Evolutionary conservation across 2,113 vertebrate species (phyloP).

Genomic region (Sander vitreus): DNA sequence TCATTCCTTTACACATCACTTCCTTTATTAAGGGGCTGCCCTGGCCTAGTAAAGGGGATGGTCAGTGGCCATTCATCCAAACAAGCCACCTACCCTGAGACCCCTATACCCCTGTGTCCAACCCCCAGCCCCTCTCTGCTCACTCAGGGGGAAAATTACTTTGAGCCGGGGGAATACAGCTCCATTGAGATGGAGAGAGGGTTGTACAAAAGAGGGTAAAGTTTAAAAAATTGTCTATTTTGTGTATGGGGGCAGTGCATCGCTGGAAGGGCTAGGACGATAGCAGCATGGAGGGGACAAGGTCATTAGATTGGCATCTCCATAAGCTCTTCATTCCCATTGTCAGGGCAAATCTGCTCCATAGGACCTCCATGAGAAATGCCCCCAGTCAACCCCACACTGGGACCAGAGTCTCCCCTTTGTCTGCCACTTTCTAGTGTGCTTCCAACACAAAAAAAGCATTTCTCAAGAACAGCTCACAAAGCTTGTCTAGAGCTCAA

Average conservation of each 20-base stretch:
- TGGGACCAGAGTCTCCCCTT: conserved; percentile 56
- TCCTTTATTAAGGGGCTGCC: conserved; percentile 67
- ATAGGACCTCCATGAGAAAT: conserved; percentile 76
- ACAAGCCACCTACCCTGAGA: conserved; percentile 63
- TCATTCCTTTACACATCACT: conserved; percentile 81
- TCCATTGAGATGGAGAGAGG: conserved; percentile 76
- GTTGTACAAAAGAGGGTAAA: conserved; percentile 70
- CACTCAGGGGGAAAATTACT: conserved; percentile 77
- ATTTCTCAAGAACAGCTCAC: conserved; percentile 68
- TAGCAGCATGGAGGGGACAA: conserved; percentile 70
- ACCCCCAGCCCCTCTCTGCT: conserved; percentile 69
- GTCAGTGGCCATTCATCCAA: conserved; percentile 73
- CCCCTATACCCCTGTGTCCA: conserved; percentile 48
- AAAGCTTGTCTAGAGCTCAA: conserved; percentile 71
- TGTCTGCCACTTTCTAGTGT: conserved; percentile 67
- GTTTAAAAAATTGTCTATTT: conserved; percentile 75
- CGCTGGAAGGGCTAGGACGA: conserved; percentile 38
- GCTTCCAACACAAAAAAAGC: conserved; percentile 68
- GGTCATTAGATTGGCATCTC: conserved; percentile 79
- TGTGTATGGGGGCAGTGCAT: conserved; percentile 49
- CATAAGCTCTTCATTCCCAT: conserved; percentile 75
- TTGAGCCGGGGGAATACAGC: conserved; percentile 59
- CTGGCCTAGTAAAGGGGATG: conserved; percentile 66
- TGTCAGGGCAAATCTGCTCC: conserved; percentile 66
- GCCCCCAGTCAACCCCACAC: conserved; percentile 66